Evolutionary conservation across 2,888 invertebrate species (phyloP).

Genomic region (Actias luna): DNA sequence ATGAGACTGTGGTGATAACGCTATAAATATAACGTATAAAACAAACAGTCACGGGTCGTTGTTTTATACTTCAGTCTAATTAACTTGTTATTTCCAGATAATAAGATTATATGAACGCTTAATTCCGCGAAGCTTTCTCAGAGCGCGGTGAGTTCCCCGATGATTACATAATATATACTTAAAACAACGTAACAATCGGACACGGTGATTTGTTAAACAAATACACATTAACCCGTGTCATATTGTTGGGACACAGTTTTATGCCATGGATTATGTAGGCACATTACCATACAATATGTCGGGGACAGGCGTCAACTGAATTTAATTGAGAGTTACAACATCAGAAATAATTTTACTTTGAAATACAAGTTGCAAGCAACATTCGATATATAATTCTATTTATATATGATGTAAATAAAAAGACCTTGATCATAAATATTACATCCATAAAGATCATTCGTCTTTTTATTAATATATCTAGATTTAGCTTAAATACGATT

Average conservation of each 20-base stretch:
- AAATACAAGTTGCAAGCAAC: neutral
- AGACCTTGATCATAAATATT: too few relatives aligned
- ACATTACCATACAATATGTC: constrained; percentile 7
- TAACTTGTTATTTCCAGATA: neutral
- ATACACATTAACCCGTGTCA: constrained; percentile 14
- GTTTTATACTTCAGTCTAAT: too few relatives aligned
- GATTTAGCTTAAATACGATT: too few relatives aligned
- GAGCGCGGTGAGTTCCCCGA: neutral
- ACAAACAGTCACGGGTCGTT: too few relatives aligned
- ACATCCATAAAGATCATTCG: too few relatives aligned
- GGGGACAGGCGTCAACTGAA: constrained; percentile 6
- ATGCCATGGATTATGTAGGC: constrained; percentile 5
- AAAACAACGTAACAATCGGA: constrained; percentile 29
- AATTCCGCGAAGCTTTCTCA: neutral
- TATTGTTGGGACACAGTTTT: neutral
- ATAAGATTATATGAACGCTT: neutral
- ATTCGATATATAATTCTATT: too few relatives aligned
- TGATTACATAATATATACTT: neutral
- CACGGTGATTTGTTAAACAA: constrained; percentile 26
- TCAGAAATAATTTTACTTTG: constrained; percentile 1
- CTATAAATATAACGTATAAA: too few relatives aligned
- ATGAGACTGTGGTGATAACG: too few relatives aligned
- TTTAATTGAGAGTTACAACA: constrained; percentile 11
- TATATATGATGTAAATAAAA: too few relatives aligned
- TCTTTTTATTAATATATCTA: too few relatives aligned